Evolutionary conservation across 1,140 invertebrate genomes (phyloP), one percentile per base, ranked within the genome.

Genomic region (Drosophila novamexicana): DNA sequence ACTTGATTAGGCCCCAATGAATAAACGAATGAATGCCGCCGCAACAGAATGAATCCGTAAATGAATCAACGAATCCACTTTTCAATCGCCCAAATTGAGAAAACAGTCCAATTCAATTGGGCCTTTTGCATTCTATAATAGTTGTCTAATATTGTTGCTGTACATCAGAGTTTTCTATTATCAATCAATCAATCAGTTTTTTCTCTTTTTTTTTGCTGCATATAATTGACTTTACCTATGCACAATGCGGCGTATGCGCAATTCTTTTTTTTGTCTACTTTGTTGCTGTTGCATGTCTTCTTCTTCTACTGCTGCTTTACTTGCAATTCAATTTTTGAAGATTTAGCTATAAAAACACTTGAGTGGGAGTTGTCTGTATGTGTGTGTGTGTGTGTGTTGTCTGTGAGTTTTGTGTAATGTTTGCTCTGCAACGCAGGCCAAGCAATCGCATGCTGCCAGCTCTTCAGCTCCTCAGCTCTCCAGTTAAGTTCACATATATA

Each of bases 261-360:
- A 82, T 85, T 32, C 44, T 22, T 61, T 9, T 9, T 12, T 4
- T 2, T 49, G 7, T 16, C 44, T 47, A 16, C 16, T 49, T 59
- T 68, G 47, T 69, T 62, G 66, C 16, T 53, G 12, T 53, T 53
- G 50, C 34, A 7, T 34, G 49, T 57, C 16, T 37, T 50, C 36
- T 47, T 52, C 9, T 40, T 64, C 40, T 29, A 32, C 22, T 59
- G 72, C 50, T 68, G 75, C 79, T 59, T 74, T 59, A 80, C 83
- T 88, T 88, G 66, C 83, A 86, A 86, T 86, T 86, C 83, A 86
- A 86, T 86, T 86, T 86, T 82, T 69, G 59, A 80, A 53, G 50
- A 86, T 86, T 86, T 86, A 82, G 72, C 62, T 65, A 79, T 64
- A 62, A 83, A 77, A 83, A 77, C 62, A 79, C n/a, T 74, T 72